A percentile compares a stretch with the other conserved stretches of the same genome.
Conservation (phyloP, 2,113 vertebrate species). For the Sigmodon hispidus region DNA sequence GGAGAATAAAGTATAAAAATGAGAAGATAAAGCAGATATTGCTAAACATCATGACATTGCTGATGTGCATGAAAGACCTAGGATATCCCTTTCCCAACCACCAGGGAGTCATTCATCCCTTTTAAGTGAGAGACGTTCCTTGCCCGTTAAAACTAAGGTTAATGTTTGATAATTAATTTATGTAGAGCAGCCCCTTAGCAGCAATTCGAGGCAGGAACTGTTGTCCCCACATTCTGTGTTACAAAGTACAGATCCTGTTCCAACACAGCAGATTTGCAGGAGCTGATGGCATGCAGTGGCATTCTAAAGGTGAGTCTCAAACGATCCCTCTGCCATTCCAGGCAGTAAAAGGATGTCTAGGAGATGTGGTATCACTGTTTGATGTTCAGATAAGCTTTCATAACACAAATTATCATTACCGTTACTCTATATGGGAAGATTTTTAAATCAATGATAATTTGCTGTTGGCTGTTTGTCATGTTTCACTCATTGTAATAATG, state of each 20-base stretch:
- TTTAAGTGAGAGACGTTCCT: conserved; percentile 29
- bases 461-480: not conserved
- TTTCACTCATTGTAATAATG: not conserved
- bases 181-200: conserved; percentile 62
- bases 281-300: not conserved
- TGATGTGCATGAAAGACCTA: not conserved
- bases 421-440: not conserved
- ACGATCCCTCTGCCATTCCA: not conserved
- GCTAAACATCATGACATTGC: too few relatives aligned
- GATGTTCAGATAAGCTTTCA: not conserved
- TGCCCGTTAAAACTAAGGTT: conserved; percentile 66
- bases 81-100: not conserved
- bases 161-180: conserved; percentile 72
- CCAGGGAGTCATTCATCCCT: conserved; percentile 29
- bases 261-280: not conserved
- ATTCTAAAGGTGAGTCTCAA: not conserved
- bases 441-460: conserved; percentile 42
- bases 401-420: not conserved
- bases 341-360: not conserved
- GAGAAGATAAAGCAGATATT: not conserved
- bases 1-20: not conserved
- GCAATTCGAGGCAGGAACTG: conserved; percentile 38
- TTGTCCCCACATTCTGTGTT: conserved; percentile 49
- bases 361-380: not conserved
- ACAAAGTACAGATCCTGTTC: conserved; percentile 10